Evolutionary conservation across 2,888 invertebrate species (phyloP), one percentile per base, ranked within the genome.

Genomic region (Iphiclides podalirius): DNA sequence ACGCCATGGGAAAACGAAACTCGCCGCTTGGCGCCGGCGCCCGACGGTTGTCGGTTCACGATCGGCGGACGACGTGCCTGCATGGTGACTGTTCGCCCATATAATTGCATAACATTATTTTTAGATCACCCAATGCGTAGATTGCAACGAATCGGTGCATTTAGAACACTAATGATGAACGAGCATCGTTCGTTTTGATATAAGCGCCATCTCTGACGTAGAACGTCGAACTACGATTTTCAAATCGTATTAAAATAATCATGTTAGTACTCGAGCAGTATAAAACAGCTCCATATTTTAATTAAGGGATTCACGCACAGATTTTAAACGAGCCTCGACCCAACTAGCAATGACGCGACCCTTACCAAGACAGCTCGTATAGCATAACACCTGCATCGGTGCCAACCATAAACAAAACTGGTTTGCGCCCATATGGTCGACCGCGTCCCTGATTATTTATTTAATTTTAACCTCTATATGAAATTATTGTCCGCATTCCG

Each of bases 21-120:
- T 52, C 23, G 66, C 60, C 60, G 57, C 59, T 66, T 71, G 75
- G 82, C 83, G 84, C 82, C 84, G 84, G 84, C 84, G 84, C 83
- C 67, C 64, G 63, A 57, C 49, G 52, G 34, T 67, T 9, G 28
- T 6, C 28, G 28, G 66, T 65, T 66, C 66, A 66, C 72, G 57
- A 52, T 53, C 53, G 55, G 55, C 33, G 26, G 31, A 14, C 42
- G 51, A 31, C 31, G 31, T 31, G 31, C 31, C 31, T 31, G 8
- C 9, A n/a, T 9, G 28, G 28, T 28, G 28, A 28, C 28, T 28
- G 28, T 28, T 28, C n/a, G 28, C 28, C 28, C 28, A 28, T 28
- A 28, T 28, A 28, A 28, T 28, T 28, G 28, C 28, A 28, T 28
- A 28, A 28, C 28, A 28, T 28, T 28, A 28, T 28, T 28, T 28